Percentiles rank a stretch among this genome's conserved stretches.
These are phyloP conservation scores for Sitta europaea DNA, from an alignment of 2,113 vertebrate species.

Conservation along the genomic window DNA sequence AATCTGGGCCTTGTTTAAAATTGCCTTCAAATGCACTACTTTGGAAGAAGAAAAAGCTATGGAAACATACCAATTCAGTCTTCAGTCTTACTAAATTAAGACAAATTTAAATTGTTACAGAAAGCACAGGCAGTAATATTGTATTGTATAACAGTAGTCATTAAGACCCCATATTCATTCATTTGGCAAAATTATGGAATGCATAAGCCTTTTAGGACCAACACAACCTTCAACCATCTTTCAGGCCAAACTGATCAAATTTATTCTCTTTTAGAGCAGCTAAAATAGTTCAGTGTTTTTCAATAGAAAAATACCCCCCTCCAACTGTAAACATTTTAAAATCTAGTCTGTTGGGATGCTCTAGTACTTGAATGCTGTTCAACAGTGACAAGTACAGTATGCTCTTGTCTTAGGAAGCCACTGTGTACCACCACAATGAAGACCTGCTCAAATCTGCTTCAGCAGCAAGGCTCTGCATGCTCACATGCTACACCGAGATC, in stretches of 20 bases:
- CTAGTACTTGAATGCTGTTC: neutral
- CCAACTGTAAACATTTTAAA: neutral
- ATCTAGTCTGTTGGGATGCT: neutral
- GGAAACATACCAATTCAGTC: neutral
- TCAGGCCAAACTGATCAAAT: neutral
- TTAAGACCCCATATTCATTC: neutral
- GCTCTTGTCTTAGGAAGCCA: neutral
- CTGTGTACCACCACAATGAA: neutral
- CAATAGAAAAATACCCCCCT: neutral
- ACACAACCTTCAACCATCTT: neutral
- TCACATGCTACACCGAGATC: fast-evolving
- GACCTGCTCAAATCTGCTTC: neutral
- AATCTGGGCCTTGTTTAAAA: neutral
- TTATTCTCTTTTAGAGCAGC: neutral
- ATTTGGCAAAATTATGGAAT: neutral
- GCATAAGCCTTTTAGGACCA: neutral
- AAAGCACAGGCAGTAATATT: neutral
- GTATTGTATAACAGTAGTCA: neutral
- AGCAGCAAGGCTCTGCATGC: neutral
- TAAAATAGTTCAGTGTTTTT: neutral
- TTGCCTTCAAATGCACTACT: neutral
- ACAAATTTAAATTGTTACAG: neutral
- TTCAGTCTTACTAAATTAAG: neutral
- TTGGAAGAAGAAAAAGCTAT: neutral
- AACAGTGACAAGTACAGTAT: neutral